Conservation (phyloP, 2,888 invertebrate genomes). For the Marronus borbonicus region DNA sequence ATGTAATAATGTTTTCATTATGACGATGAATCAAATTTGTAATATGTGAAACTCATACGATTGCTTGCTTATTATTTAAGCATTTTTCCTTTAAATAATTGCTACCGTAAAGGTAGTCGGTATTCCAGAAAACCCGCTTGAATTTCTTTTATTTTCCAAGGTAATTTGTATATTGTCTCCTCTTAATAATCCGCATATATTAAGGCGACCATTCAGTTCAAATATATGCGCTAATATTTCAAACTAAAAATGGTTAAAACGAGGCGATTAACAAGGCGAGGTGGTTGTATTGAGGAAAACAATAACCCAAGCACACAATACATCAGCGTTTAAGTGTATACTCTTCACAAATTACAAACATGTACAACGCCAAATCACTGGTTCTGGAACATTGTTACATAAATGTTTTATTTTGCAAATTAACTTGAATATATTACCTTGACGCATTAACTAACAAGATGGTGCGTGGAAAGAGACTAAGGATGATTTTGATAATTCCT, state of each 20-base stretch:
- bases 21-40: slow-evolving; percentile 44
- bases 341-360: slow-evolving; percentile 21
- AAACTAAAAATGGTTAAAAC: slow-evolving; percentile 5
- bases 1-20: slow-evolving; percentile 50
- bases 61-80: no score
- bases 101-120: no score
- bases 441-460: no score
- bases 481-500: no score
- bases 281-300: slow-evolving; percentile 22
- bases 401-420: slow-evolving; percentile 14
- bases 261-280: slow-evolving; percentile 19
- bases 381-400: slow-evolving; percentile 6
- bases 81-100: no score
- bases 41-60: slow-evolving; percentile 26
- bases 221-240: not conserved
- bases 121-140: no score
- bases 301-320: slow-evolving; percentile 20
- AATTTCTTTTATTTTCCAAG: no score
- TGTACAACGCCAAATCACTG: slow-evolving; percentile 18
- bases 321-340: slow-evolving; percentile 19
- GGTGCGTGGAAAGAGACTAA: no score
- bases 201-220: no score
- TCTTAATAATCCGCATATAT: no score
- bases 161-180: no score
- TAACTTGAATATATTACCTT: not conserved